Evolutionary conservation across 2,113 vertebrate genomes (phyloP).

Genomic region (Alethe diademata): DNA sequence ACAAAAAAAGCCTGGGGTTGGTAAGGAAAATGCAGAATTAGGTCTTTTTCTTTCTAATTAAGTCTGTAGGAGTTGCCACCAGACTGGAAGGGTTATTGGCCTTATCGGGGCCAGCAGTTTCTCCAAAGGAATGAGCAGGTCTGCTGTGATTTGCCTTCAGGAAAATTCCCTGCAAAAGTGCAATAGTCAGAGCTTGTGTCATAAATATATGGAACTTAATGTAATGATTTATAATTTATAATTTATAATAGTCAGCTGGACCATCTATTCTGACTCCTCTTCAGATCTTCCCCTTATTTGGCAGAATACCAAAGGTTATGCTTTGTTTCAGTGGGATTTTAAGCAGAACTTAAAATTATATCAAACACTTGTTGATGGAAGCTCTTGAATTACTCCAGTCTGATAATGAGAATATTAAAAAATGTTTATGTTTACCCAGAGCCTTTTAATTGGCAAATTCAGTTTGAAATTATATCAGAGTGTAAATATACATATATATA

Average conservation of each 20-base stretch:
- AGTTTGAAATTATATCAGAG: background rate
- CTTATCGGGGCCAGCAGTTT: background rate
- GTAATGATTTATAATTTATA: conserved; percentile 25
- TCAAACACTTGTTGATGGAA: background rate
- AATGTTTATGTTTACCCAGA: background rate
- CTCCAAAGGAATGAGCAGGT: background rate
- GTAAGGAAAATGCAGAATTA: background rate
- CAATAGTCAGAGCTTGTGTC: background rate
- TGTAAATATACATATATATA: background rate
- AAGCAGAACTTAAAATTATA: background rate
- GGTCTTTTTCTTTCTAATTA: conserved; percentile 43
- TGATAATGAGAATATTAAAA: background rate
- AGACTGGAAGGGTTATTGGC: background rate
- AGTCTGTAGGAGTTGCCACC: background rate
- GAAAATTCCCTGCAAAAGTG: background rate
- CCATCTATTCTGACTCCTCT: background rate
- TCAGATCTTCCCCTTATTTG: background rate
- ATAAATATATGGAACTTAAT: background rate
- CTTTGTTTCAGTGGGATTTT: background rate
- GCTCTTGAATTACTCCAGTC: background rate
- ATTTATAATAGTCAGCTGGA: background rate
- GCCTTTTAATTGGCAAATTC: background rate
- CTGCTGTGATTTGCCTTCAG: background rate
- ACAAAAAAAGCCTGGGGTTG: background rate
- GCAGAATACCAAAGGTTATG: background rate